phyloP scores from a whole-genome alignment of 2,113 vertebrate species.

The Promerops cafer region DNA sequence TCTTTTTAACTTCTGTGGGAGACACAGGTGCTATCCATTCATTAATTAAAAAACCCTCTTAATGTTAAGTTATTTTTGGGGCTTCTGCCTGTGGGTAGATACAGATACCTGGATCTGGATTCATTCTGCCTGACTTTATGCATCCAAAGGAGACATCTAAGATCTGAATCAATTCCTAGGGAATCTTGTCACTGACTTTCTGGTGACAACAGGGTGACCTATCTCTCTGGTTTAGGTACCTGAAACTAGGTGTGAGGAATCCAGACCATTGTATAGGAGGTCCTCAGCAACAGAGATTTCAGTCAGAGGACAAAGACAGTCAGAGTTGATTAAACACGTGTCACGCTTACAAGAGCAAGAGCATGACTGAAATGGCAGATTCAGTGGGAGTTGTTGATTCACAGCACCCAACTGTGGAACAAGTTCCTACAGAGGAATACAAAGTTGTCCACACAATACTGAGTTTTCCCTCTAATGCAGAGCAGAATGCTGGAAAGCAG shows the following conservation, averaged over 20 bases:
- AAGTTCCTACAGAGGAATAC: neutral
- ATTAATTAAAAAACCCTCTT: neutral
- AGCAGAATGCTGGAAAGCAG: neutral
- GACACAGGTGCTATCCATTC: neutral
- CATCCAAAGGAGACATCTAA: neutral
- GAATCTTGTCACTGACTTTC: neutral
- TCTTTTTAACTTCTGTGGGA: neutral
- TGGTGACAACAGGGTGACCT: neutral
- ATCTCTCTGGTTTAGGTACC: neutral
- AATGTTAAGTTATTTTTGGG: neutral
- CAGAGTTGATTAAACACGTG: neutral
- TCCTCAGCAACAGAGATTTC: neutral
- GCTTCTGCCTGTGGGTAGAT: neutral
- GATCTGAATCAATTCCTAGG: neutral
- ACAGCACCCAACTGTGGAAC: neutral
- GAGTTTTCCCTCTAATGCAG: neutral
- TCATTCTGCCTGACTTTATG: neutral
- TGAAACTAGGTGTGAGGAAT: neutral
- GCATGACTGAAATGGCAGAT: neutral
- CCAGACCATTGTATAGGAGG: neutral
- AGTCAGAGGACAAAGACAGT: neutral
- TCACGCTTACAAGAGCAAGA: neutral
- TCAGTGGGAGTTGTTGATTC: neutral
- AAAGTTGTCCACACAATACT: neutral
- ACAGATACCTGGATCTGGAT: neutral